Evolutionary conservation across 2,888 invertebrate species (phyloP), one percentile per base, ranked within the genome.

Genomic region (Dascillus cervinus): DNA sequence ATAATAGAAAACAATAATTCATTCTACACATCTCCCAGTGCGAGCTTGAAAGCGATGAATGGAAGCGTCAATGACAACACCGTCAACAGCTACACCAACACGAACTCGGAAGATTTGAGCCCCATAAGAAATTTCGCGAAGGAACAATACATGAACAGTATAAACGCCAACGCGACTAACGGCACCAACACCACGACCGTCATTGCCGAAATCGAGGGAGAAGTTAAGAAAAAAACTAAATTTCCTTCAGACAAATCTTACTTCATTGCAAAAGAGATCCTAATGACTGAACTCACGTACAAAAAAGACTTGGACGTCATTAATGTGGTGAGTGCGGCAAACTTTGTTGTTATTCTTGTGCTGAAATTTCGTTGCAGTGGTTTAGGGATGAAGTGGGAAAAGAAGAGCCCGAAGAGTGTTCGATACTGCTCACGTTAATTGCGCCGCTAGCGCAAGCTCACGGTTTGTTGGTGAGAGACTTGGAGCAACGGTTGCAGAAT

Each of bases 231-330:
- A 37, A 66, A 61, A 38, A 45, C 52, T 2, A 54, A 54, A 40
- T 47, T 50, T 37, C 36, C 41, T 10, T 44, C 53, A 2, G 83
- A 83, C 51, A 77, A 75, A 53, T 77, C 78, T 10, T 90, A 88
- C 64, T 90, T 82, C 61, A 79, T 91, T 46, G 83, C 86, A 28
- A 94, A 94, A 64, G 95, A 96, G 66, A 71, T 96, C 47, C 72
- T 95, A 31, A 92, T 92, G 88, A 95, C 94, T 1, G 95, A 96
- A 61, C 71, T 94, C 47, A 95, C 95, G 0, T 95, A 94, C 64
- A 89, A 89, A 56, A 86, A 91, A 54, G 95, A 96, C 61, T 68
- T 96, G 49, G 92, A 94, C 60, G 85, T 95, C 22, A 75, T 95
- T 39, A 88, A 88, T 60, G 75, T 83, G 58, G 90, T 90, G 60